Conservation (phyloP, 1,140 invertebrate species). For the Ptiloglossa arizonensis region DNA sequence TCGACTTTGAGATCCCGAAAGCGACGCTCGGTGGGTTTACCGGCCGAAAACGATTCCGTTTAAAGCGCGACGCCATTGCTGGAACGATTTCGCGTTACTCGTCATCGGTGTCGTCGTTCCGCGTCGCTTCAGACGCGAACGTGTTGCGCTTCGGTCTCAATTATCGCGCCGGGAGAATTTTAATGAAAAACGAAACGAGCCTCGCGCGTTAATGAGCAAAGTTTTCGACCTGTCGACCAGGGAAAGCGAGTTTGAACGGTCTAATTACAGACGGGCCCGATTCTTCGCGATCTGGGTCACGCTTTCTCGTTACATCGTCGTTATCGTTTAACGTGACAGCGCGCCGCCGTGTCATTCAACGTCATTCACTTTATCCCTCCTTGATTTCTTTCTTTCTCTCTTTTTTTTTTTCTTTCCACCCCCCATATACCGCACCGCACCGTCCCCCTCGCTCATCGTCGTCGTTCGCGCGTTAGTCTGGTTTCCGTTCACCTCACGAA, state of each 20-base stretch:
- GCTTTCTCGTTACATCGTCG: slow-evolving; percentile 30
- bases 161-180: slow-evolving; percentile 4
- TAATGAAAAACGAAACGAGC: slow-evolving; percentile 8
- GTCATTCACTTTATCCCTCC: slow-evolving; percentile 14
- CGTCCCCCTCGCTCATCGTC: neutral
- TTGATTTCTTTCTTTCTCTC: neutral
- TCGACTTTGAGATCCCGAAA: too few species aligned
- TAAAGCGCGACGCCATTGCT: neutral
- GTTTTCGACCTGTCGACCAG: slow-evolving; percentile 27
- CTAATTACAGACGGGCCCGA: slow-evolving; percentile 41
- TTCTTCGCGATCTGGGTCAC: slow-evolving; percentile 28
- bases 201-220: slow-evolving; percentile 31
- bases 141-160: slow-evolving; percentile 16
- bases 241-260: slow-evolving; percentile 32
- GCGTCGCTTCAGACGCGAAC: neutral
- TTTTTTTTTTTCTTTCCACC: too few species aligned
- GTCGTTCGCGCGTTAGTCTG: neutral
- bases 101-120: neutral
- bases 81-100: neutral
- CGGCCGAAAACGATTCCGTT: neutral
- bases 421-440: too few species aligned
- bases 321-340: slow-evolving; percentile 22
- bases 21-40: neutral
- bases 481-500: neutral
- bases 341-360: slow-evolving; percentile 22